Base-by-base conservation (phyloP, 2,113 vertebrate species). In the Stigmatopora nigra region DNA sequence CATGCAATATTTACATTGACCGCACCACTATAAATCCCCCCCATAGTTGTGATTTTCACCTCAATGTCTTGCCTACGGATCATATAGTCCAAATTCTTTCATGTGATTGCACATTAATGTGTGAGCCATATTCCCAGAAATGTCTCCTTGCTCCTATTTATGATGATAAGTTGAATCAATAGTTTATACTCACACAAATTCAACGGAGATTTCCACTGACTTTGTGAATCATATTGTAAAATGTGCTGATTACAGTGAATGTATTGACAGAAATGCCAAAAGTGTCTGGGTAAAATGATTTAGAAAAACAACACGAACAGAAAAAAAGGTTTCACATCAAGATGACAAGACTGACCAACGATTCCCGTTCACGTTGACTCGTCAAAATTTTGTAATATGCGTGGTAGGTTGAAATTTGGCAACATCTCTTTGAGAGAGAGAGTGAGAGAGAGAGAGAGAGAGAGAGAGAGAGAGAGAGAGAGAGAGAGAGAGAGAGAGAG, bases 1-100 rank as follows among this genome's bases (percentile, higher is more conserved):
- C 44, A 51, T 85, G 81, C 71, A 51, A 85, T 85, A 69, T 84
- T 84, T 85, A 60, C 76, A 70, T 72, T 81, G 59, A 64, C 70
- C 65, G 68, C 56, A 76, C 62, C 56, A 58, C 36, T 8, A 69
- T 78, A 67, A 82, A 74, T 79, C 74, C 67, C 25, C 25, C 35
- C 61, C 51, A 19, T 61, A 46, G 61, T 73, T 73, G 55, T 76
- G 69, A 77, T 71, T 78, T 81, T 71, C 73, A 20, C 81, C 68
- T 78, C 17, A 4, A 61, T 80, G 81, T 74, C 78, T 61, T 64
- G 74, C 67, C 68, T 79, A 66, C 49, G 58, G 20, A 47, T 31
- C 35, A 22, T 17, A 67, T 12, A 47, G 35, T 71, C 57, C 69
- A 72, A 72, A 48, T 64, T 58, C 57, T 69, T 68, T 72, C 59